Base-by-base conservation (phyloP, 2,888 invertebrate genomes). In the Nemapogon koenigi region DNA sequence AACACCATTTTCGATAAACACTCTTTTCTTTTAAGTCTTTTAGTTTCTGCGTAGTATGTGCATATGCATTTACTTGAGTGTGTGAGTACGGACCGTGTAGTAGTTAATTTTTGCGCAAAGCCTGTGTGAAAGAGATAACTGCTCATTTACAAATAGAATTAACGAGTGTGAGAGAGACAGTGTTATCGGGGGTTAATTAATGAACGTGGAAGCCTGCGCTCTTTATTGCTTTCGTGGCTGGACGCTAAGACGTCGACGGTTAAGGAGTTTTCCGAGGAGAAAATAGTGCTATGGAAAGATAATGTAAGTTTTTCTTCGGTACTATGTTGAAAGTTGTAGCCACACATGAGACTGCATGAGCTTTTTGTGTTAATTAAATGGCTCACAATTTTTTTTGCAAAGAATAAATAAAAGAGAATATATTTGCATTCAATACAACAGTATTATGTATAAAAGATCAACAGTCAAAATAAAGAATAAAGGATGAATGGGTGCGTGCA, bases 61-160 rank as follows among this genome's bases (percentile, higher is more conserved):
- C 71, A 73, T 73, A 75, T 76, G 76, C 76, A 75, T 64, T 68
- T 31, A 27, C 18, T 13, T 22, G 30, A 8, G 68, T 75, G 75
- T 73, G 71, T 61, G 55, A 51, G 52, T 60, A 57, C 57, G n/a
- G 13, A n/a, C 14, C 16, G 3, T 71, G 70, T 70, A 71, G 75
- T 71, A 68, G 75, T 79, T 80, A 80, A 80, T 80, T 80, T 80
- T 79, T 80, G 79, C 80, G 79, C 79, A 79, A 80, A 78, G 76
- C 75, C 66, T 48, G 76, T 53, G 67, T 40, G 66, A 79, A 60
- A 43, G 72, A 69, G 79, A 78, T 50, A 59, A 51, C 43, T 49
- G 55, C 71, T 79, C 76, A 80, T 80, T 80, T 79, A 76, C 67
- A 66, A 69, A 66, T 70, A 64, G 65, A 68, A 66, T 62, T 49